These are phyloP conservation scores for Dissostichus mawsoni DNA, from an alignment of 2,113 vertebrate genomes.

Conservation along the genomic window DNA sequence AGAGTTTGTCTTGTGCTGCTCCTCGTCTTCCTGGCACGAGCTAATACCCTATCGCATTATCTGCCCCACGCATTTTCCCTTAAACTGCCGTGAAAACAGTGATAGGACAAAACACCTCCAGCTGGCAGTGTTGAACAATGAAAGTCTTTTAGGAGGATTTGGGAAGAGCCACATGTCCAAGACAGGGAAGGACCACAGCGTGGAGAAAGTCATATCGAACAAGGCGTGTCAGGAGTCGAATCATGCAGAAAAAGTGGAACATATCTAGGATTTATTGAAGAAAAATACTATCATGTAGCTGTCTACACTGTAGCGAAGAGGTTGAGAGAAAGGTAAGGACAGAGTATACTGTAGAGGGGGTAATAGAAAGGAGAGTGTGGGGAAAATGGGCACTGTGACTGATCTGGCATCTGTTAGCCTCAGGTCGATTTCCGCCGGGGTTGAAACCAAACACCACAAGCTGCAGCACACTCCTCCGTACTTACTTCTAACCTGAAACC, in stretches of 20 bases:
- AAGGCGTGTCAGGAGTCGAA: constrained; percentile 19
- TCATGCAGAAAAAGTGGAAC: constrained; percentile 10
- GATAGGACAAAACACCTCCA: constrained; percentile 48
- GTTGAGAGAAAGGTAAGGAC: constrained; percentile 26
- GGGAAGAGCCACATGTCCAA: constrained; percentile 13
- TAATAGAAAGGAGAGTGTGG: constrained; percentile 42
- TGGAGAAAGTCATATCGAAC: constrained; percentile 29
- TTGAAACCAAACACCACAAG: constrained; percentile 75
- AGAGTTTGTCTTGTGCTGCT: constrained; percentile 63
- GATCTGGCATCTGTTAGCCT: constrained; percentile 85
- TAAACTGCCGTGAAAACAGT: constrained; percentile 32
- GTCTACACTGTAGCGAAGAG: constrained; percentile 51
- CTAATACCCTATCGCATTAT: constrained; percentile 43
- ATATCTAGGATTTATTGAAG: constrained; percentile 26
- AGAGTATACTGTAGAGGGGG: neutral
- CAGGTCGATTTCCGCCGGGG: constrained; percentile 76
- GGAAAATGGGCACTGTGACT: constrained; percentile 74
- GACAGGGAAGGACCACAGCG: neutral
- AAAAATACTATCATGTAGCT: constrained; percentile 31
- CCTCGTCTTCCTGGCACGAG: constrained; percentile 57
- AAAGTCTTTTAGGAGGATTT: neutral
- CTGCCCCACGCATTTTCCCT: constrained; percentile 27
- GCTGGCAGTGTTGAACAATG: constrained; percentile 48
- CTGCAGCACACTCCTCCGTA: constrained; percentile 51
- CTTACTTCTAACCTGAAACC: constrained; percentile 46